Percentiles rank a stretch among this genome's conserved stretches.
phyloP scores from a whole-genome alignment of 2,113 vertebrate species.

The Lepus timidus region DNA sequence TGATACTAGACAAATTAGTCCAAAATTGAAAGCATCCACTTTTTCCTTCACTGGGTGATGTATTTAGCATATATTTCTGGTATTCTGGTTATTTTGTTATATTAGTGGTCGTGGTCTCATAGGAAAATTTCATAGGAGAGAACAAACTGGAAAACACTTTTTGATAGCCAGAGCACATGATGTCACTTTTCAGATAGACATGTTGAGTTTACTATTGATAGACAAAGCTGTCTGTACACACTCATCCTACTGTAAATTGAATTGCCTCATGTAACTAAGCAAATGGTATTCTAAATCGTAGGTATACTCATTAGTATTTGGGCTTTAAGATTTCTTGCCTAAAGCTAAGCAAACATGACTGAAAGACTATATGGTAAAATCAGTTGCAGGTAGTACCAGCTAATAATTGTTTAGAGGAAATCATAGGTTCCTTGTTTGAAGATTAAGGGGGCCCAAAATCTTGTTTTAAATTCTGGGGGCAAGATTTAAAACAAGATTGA shows the following conservation, averaged over 20 bases:
- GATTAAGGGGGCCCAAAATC: too few relatives aligned
- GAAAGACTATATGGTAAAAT: neutral
- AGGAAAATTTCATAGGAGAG: neutral
- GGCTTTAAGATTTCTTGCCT: neutral
- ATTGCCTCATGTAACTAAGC: neutral
- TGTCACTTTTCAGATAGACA: neutral
- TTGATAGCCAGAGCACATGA: neutral
- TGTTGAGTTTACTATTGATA: neutral
- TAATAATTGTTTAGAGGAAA: neutral
- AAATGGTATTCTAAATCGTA: neutral
- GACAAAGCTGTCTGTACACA: neutral
- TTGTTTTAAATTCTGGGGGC: neutral
- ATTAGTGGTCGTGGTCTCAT: neutral
- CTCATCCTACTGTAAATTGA: neutral
- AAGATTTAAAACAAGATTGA: neutral
- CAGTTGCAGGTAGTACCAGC: neutral
- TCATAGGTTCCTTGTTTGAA: neutral
- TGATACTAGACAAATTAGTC: neutral
- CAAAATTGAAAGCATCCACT: neutral
- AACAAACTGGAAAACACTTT: neutral
- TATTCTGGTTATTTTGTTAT: neutral
- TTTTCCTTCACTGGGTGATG: neutral
- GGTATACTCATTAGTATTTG: neutral
- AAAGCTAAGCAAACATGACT: neutral
- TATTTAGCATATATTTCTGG: neutral